Evolutionary conservation across 2,797 vertebrate species (phyloP), one percentile per base, ranked within the genome.

Genomic region (Labeo calbasu): DNA sequence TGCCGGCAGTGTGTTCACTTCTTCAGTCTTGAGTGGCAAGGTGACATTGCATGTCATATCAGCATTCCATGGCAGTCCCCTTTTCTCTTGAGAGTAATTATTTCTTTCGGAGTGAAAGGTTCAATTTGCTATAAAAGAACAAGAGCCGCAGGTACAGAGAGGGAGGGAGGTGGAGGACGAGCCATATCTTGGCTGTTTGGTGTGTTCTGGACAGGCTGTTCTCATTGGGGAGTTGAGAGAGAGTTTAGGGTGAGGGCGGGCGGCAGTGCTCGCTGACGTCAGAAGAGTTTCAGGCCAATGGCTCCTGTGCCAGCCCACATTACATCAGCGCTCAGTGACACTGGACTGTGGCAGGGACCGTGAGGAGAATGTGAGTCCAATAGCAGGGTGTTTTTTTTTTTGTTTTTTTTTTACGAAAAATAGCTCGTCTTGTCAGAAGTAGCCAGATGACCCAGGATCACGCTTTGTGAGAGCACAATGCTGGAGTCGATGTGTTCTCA

Each of bases 31-130:
- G 95, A 94, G 89, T 94, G 96, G 93, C 96, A 97, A 97, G 97
- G 98, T 98, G 97, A 97, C 97, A 95, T 96, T 96, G 96, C 91
- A 92, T 94, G 95, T 96, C 95, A 93, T 94, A 95, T 97, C 96
- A 96, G 96, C 96, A 95, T 96, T 96, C 94, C 86, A 48, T 89
- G 93, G 96, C 94, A 88, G 95, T 93, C 94, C 94, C 94, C 88
- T 93, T 93, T 95, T 96, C 96, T 95, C 89, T 92, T 10, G 96
- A 96, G 96, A 96, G 97, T 96, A 96, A 96, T 95, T 95, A 95
- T 96, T 97, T 95, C 96, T 96, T 95, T 95, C 92, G 92, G 95
- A 95, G 95, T 91, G 89, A 96, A 96, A 96, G 97, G 96, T 95
- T 97, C 96, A 95, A 93, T 96, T 96, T 96, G 95, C 96, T 95